Evolutionary conservation across 53 echinoderm and acorn worm species (phyloP), one percentile per base, ranked within the genome.

Genomic region (Glandiceps talaboti): DNA sequence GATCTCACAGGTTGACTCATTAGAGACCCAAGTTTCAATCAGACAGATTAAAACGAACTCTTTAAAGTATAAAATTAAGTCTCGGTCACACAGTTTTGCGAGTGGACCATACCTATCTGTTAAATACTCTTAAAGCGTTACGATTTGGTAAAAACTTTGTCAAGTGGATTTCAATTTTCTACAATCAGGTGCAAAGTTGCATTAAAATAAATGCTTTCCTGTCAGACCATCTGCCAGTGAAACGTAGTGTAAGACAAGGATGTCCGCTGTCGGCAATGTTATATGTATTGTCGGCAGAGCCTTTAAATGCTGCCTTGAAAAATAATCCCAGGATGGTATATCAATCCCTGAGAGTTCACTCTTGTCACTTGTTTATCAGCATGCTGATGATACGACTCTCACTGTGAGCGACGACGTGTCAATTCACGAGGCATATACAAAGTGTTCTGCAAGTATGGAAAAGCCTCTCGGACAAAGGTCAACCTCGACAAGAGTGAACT

Each of bases 331-430:
- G 73, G 32, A 86, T 86, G 6, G 28, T 77, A 14, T 32, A 0
- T 77, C 32, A 27, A 27, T 86, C 27, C 86, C 78, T 0, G 77
- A 77, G 25, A 76, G 81, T 12, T 25, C 82, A 33, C 77, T 77
- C 77, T 81, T 77, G 74, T 45, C 64, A 20, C 64, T 45, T 45
- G 64, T 45, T 45, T 45, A 45, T 20, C 64, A 45, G 20, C 77
- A 86, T 27, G 86, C 77, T 32, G 86, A 86, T n/a, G 86, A 86
- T 79, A 86, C 86, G 27, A 86, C 86, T 28, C 33, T 86, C 14
- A 81, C 81, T 30, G 76, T 85, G 30, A 33, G 80, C 27, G 77
- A 80, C 28, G 81, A 31, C 14, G 1, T 29, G 1, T 86, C 86
- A 0, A 76, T 85, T 0, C 27, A 27, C 0, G 30, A 30, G n/a